Conservation (phyloP, 2,797 vertebrate species). For the Rhodeus uyekii region DNA sequence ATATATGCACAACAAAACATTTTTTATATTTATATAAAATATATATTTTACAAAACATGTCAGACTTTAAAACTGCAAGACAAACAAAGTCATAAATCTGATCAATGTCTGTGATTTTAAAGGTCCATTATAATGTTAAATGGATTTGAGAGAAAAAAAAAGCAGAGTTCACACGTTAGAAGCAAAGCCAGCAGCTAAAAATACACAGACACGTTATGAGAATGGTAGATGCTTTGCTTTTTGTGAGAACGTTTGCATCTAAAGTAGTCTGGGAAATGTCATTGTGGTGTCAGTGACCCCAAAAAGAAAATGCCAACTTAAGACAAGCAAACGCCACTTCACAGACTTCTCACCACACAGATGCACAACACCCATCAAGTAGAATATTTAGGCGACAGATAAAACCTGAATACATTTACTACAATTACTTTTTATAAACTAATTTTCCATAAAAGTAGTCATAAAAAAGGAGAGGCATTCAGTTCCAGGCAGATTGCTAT, state of each 20-base stretch:
- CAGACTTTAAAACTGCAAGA: too few species aligned
- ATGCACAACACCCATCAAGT: background rate
- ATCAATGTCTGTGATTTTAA: too few species aligned
- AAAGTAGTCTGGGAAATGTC: conserved; percentile 42
- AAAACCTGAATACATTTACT: background rate
- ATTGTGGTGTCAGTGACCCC: conserved; percentile 52
- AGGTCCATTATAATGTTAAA: conserved; percentile 12
- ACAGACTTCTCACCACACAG: background rate
- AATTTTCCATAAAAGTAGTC: background rate
- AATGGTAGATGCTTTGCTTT: conserved; percentile 3
- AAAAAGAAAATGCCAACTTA: conserved; percentile 50
- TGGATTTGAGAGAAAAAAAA: background rate
- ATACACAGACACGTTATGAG: background rate
- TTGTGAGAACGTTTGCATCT: conserved; percentile 9
- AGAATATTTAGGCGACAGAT: background rate
- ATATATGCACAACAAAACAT: too few species aligned
- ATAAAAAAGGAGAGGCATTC: background rate
- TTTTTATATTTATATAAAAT: too few species aligned
- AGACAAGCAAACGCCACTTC: background rate
- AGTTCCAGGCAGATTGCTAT: background rate
- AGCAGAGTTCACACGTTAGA: background rate
- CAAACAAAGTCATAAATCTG: too few species aligned
- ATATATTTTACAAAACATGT: too few species aligned
- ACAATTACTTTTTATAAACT: background rate
- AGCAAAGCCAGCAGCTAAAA: background rate